A percentile compares a stretch with the other conserved stretches of the same genome.
phyloP scores from a whole-genome alignment of 2,797 vertebrate genomes.

The Arrhamphus sclerolepis region DNA sequence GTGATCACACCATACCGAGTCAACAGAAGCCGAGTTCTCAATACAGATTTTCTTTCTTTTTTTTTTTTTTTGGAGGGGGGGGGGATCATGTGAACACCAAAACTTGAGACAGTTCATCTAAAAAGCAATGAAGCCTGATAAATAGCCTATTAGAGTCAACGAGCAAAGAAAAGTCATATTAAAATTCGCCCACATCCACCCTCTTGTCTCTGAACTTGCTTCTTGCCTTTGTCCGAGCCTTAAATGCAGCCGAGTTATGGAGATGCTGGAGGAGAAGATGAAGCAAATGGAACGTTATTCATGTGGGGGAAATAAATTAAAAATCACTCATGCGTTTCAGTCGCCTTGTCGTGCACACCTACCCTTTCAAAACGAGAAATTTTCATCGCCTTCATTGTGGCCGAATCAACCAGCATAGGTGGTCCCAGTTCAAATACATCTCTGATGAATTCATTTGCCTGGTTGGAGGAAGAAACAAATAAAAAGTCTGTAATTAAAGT shows the following conservation, averaged over 20 bases:
- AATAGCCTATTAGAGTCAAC: slow-evolving; percentile 25
- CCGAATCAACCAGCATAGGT: slow-evolving; percentile 90
- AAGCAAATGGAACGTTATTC: not conserved
- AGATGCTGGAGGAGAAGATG: slow-evolving; percentile 84
- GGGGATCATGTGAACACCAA: not conserved
- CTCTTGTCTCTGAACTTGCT: slow-evolving; percentile 98
- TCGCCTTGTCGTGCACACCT: slow-evolving; percentile 3
- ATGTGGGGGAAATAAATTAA: no score
- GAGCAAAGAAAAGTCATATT: slow-evolving; percentile 39
- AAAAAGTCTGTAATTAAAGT: no score
- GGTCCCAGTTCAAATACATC: slow-evolving; percentile 97
- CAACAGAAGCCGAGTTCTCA: slow-evolving; percentile 10
- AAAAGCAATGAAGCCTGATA: slow-evolving; percentile 37
- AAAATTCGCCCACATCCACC: slow-evolving; percentile 95
- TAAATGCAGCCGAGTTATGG: slow-evolving; percentile 97
- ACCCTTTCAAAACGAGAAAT: slow-evolving; percentile 96
- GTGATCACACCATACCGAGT: not conserved
- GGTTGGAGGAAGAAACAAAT: no score
- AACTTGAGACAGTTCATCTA: slow-evolving; percentile 23
- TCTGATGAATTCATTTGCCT: slow-evolving; percentile 97
- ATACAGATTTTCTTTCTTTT: slow-evolving; percentile 9
- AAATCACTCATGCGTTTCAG: not conserved
- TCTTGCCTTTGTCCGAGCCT: slow-evolving; percentile 97
- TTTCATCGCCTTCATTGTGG: slow-evolving; percentile 94
- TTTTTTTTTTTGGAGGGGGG: no score